phyloP scores from a whole-genome alignment of 1,140 invertebrate genomes.

The Acromyrmex charruanus region DNA sequence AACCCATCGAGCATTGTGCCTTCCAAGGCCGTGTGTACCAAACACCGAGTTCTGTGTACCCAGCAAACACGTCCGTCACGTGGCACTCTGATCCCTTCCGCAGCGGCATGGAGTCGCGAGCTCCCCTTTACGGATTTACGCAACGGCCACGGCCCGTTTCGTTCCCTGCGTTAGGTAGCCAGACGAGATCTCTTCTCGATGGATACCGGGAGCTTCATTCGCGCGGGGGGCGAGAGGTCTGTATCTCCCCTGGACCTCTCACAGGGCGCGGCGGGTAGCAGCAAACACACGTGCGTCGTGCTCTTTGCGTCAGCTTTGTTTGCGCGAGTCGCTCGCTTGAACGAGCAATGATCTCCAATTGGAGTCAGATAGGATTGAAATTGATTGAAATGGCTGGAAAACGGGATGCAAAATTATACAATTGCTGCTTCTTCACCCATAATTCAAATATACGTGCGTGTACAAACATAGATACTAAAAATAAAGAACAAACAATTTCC shows the following conservation, averaged over 20 bases:
- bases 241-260: conserved; percentile 67
- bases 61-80: conserved; percentile 85
- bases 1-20: conserved; percentile 86
- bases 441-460: background rate
- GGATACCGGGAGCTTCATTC: conserved; percentile 58
- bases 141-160: conserved; percentile 68
- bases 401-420: conserved; percentile 15
- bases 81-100: conserved; percentile 79
- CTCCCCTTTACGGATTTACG: conserved; percentile 79
- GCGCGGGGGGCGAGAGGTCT: conserved; percentile 67
- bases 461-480: background rate
- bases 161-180: conserved; percentile 61
- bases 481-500: background rate
- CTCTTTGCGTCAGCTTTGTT: conserved; percentile 78
- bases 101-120: conserved; percentile 54
- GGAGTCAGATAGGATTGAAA: conserved; percentile 40
- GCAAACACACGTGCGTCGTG: conserved; percentile 77
- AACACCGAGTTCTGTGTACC: conserved; percentile 84
- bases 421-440: background rate
- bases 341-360: conserved; percentile 47
- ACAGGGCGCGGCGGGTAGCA: conserved; percentile 75
- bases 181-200: conserved; percentile 50
- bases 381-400: conserved; percentile 17
- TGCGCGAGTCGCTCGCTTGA: conserved; percentile 54
- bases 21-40: conserved; percentile 81